Percentiles rank a stretch among this genome's conserved stretches.
Evolutionary conservation across 2,888 invertebrate species (phyloP).

Genomic region (Psococerastis gibbosa): DNA sequence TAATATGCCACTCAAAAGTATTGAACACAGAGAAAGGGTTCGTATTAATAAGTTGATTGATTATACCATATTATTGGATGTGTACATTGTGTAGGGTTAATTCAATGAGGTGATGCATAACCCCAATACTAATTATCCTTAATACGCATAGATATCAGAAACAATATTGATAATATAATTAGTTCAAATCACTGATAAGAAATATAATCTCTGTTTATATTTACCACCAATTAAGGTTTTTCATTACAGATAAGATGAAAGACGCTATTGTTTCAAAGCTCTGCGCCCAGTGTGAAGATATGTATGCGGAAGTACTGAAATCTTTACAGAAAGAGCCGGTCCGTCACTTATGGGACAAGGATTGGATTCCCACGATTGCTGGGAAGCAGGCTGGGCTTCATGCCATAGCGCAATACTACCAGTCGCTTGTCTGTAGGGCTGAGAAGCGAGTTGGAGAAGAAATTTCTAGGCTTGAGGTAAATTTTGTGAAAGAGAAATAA

Average conservation of each 20-base stretch:
- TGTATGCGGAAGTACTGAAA: constrained; percentile 80
- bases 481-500: no score
- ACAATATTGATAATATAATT: background rate
- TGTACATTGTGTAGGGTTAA: no score
- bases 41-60: no score
- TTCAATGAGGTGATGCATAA: no score
- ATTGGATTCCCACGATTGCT: constrained; percentile 56
- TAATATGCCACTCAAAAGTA: no score
- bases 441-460: constrained; percentile 74
- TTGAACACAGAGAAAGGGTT: no score
- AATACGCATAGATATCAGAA: background rate
- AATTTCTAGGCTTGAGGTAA: constrained; percentile 59
- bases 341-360: constrained; percentile 73
- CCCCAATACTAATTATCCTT: no score
- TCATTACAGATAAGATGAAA: constrained; percentile 72
- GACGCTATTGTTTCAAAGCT: constrained; percentile 81
- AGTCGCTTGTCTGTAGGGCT: constrained; percentile 62
- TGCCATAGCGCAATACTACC: constrained; percentile 76
- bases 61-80: no score
- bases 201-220: constrained; percentile 10
- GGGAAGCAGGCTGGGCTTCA: constrained; percentile 79
- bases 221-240: constrained; percentile 14
- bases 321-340: constrained; percentile 69
- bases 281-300: constrained; percentile 79
- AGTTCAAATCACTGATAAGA: no score